A percentile compares a stretch with the other conserved stretches of the same genome.
Evolutionary conservation across 2,888 invertebrate species (phyloP).

Genomic region (Parasteatoda lunata): DNA sequence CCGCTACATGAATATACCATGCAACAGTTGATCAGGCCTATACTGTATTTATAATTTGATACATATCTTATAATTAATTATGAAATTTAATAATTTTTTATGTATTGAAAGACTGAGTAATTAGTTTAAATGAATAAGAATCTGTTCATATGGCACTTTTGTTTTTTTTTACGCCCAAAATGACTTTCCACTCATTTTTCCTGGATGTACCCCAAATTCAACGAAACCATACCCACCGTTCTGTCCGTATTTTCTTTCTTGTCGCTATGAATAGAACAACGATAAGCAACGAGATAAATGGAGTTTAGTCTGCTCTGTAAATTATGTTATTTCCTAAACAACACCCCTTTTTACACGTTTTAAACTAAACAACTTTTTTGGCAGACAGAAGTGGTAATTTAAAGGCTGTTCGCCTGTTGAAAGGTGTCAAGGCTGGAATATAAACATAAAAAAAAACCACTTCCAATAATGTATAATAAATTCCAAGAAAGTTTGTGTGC

Average conservation of each 20-base stretch:
- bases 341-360: neutral
- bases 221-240: neutral
- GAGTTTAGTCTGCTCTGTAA: neutral
- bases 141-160: too few species aligned
- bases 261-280: neutral
- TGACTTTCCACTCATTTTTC: neutral
- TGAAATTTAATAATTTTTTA: too few species aligned
- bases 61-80: too few species aligned
- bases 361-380: neutral
- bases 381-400: neutral
- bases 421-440: neutral
- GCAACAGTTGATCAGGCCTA: too few species aligned
- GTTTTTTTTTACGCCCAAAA: neutral
- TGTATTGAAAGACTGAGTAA: too few species aligned
- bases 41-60: too few species aligned
- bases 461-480: too few species aligned
- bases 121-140: too few species aligned
- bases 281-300: neutral
- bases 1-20: too few species aligned
- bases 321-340: neutral
- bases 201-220: slow-evolving; percentile 1
- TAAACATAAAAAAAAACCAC: too few species aligned
- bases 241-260: neutral
- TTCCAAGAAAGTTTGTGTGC: too few species aligned
- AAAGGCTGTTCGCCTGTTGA: neutral